Conservation (phyloP, 1,140 invertebrate genomes). For the Scaptomyza montana region DNA sequence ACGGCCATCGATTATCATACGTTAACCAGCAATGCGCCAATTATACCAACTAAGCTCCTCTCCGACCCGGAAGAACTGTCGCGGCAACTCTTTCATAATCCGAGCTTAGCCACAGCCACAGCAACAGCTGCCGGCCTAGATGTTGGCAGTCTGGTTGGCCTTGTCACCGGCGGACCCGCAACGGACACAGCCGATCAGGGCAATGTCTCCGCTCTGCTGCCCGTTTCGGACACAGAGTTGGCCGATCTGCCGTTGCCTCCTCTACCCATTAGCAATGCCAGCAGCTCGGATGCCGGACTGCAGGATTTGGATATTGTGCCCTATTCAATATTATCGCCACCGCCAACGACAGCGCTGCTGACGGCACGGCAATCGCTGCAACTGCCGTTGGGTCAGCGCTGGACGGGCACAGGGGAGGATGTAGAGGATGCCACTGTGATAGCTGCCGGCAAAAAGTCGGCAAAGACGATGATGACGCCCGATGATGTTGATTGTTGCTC, state of each 20-base stretch:
- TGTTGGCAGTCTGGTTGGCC: conserved; percentile 62
- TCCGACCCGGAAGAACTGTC: conserved; percentile 92
- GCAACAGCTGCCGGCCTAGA: conserved; percentile 54
- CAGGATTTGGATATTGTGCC: conserved; percentile 78
- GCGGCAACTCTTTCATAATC: conserved; percentile 88
- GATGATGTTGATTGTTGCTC: conserved; percentile 53
- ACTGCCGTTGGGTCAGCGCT: conserved; percentile 59
- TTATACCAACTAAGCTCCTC: conserved; percentile 92
- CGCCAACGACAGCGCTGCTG: conserved; percentile 46
- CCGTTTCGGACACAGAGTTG: conserved; percentile 61
- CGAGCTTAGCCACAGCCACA: conserved; percentile 74
- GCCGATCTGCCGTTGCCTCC: conserved; percentile 80
- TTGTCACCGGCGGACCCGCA: conserved; percentile 66
- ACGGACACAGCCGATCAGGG: conserved; percentile 61
- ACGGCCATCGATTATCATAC: conserved; percentile 87
- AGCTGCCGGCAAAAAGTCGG: conserved; percentile 66
- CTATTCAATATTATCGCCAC: conserved; percentile 79
- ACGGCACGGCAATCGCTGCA: conserved; percentile 59
- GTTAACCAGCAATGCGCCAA: conserved; percentile 88
- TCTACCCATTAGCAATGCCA: conserved; percentile 53
- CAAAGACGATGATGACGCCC: conserved; percentile 16
- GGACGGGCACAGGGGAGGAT: conserved; percentile 35
- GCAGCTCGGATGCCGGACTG: conserved; percentile 40
- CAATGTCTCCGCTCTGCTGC: conserved; percentile 25
- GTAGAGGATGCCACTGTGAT: conserved; percentile 72